Evolutionary conservation across 64 coral and sea anemone genomes (phyloP).

Genomic region (Porites lutea): DNA sequence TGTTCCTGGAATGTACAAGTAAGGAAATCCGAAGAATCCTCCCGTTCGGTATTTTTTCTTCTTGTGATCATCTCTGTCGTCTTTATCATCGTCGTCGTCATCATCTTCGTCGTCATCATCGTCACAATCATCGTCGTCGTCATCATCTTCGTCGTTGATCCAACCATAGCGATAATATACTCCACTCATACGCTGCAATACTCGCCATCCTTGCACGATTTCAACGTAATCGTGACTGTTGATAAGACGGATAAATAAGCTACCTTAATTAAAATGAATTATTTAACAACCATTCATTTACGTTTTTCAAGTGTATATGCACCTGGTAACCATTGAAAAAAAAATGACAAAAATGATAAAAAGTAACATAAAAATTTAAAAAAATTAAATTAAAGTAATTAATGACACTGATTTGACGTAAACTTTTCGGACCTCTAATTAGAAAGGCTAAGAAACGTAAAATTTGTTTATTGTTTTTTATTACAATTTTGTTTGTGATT

Average conservation of each 20-base stretch:
- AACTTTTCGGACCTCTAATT: too few relatives aligned
- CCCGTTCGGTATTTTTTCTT: background rate
- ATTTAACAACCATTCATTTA: too few relatives aligned
- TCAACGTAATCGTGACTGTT: slow-evolving; percentile 30
- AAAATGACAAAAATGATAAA: too few relatives aligned
- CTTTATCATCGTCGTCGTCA: slow-evolving; percentile 21
- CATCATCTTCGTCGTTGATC: background rate
- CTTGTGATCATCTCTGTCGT: background rate
- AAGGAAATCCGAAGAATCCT: slow-evolving; percentile 22
- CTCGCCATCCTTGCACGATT: background rate
- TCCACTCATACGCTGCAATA: slow-evolving; percentile 6
- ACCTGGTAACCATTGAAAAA: too few relatives aligned
- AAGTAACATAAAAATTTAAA: too few relatives aligned
- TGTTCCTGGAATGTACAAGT: slow-evolving; percentile 1
- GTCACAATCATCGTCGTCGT: slow-evolving; percentile 4
- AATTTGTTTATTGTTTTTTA: too few relatives aligned
- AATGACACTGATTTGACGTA: too few relatives aligned
- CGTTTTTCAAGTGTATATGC: too few relatives aligned
- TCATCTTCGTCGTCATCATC: slow-evolving; percentile 30
- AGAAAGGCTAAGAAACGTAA: too few relatives aligned
- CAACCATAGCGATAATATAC: slow-evolving; percentile 2
- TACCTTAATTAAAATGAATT: too few relatives aligned
- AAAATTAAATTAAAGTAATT: too few relatives aligned
- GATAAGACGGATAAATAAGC: background rate
- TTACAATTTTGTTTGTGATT: too few relatives aligned